phyloP scores from a whole-genome alignment of 2,797 vertebrate genomes.

The Podargus strigoides region DNA sequence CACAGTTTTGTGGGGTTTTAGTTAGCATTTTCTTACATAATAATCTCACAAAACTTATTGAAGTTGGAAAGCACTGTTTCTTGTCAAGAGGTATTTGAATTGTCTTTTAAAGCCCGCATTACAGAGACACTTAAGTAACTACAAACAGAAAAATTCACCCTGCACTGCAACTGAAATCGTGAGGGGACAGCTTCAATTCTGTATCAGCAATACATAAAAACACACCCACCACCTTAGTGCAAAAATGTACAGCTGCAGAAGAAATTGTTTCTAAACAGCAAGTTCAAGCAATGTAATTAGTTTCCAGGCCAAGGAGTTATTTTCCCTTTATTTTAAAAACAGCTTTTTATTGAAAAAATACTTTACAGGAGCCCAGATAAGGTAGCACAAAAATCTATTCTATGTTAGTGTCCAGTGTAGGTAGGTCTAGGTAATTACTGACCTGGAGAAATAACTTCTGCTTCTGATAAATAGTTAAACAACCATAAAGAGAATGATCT shows the following conservation, averaged over 20 bases:
- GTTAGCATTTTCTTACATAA: not conserved
- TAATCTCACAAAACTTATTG: not conserved
- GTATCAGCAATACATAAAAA: not conserved
- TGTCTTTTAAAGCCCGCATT: not conserved
- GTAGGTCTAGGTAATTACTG: not conserved
- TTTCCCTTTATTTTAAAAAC: not conserved
- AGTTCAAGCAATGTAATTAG: not conserved
- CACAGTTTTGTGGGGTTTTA: fast-evolving
- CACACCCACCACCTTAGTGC: not conserved
- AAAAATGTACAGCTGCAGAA: not conserved
- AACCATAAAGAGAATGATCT: not conserved
- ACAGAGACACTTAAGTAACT: not conserved
- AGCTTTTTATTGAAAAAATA: not conserved
- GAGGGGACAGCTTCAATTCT: not conserved
- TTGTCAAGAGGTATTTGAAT: not conserved
- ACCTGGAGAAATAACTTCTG: conserved; percentile 27
- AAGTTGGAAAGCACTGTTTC: not conserved
- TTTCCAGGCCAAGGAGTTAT: not conserved
- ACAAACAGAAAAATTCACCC: not conserved
- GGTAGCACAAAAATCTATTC: not conserved
- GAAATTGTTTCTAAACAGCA: not conserved
- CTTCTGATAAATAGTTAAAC: conserved; percentile 32
- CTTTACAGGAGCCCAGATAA: not conserved
- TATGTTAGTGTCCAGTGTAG: not conserved
- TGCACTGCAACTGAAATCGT: not conserved